Conservation (phyloP, 2,797 vertebrate genomes). For the Chrysolophus pictus region DNA sequence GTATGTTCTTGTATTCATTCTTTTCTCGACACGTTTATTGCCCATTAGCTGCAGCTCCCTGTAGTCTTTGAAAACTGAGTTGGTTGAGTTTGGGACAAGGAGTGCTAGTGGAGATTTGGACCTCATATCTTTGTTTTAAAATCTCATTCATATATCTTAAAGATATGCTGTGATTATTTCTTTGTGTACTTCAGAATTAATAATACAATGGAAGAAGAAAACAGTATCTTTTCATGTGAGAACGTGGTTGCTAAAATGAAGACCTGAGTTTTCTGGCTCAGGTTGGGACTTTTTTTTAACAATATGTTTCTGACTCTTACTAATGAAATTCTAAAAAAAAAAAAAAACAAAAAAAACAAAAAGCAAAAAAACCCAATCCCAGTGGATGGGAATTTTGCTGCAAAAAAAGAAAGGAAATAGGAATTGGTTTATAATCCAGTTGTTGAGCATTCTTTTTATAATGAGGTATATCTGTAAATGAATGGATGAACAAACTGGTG, state of each 20-base stretch:
- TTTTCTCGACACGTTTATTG: neutral
- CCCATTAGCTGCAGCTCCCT: neutral
- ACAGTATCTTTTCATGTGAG: accelerated
- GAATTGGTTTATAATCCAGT: constrained; percentile 3
- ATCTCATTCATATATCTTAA: neutral
- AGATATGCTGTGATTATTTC: neutral
- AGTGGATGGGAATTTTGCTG: neutral
- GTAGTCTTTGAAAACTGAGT: neutral
- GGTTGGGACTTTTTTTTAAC: neutral
- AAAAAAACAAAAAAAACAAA: too few species aligned
- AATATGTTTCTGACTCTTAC: neutral
- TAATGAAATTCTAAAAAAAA: neutral
- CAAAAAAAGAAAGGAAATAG: neutral
- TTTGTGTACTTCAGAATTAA: neutral
- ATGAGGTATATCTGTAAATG: neutral
- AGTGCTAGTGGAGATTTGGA: neutral
- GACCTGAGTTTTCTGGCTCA: neutral
- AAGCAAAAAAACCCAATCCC: too few species aligned
- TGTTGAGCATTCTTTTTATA: neutral
- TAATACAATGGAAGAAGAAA: neutral
- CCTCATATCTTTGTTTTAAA: neutral
- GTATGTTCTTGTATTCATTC: neutral
- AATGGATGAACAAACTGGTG: neutral
- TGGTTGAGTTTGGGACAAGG: neutral
- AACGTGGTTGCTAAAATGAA: neutral